phyloP scores from a whole-genome alignment of 2,888 invertebrate genomes.

The Notodonta dromedarius region DNA sequence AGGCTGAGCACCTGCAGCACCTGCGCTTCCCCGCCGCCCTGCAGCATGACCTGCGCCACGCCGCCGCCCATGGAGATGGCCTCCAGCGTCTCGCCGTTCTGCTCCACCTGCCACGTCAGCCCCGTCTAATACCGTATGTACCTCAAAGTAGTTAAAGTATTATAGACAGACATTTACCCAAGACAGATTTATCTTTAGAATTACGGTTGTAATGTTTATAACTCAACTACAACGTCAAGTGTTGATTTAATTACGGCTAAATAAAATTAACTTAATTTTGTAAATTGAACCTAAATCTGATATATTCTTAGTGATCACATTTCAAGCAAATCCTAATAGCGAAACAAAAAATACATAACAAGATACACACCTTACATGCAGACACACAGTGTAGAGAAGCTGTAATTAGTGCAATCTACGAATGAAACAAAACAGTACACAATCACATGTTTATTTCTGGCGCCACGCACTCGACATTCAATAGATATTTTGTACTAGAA shows the following conservation, averaged over 20 bases:
- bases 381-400: constrained; percentile 20
- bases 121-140: background rate
- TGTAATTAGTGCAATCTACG: constrained; percentile 23
- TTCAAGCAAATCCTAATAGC: background rate
- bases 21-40: constrained; percentile 88
- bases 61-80: constrained; percentile 91
- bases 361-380: constrained; percentile 47
- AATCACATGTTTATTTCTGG: constrained; percentile 38
- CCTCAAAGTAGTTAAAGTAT: no score
- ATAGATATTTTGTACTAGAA: background rate
- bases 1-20: constrained; percentile 93
- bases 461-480: constrained; percentile 15
- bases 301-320: no score
- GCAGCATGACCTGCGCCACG: constrained; percentile 93
- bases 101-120: constrained; percentile 86
- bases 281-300: no score
- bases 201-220: no score
- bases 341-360: constrained; percentile 28
- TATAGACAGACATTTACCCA: no score
- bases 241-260: no score
- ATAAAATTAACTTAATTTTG: no score
- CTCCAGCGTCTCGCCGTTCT: constrained; percentile 90
- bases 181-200: no score
- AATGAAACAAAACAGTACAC: constrained; percentile 31
- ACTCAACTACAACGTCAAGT: no score